phyloP scores from a whole-genome alignment of 2,888 invertebrate species.

The Eristalis tenax region DNA sequence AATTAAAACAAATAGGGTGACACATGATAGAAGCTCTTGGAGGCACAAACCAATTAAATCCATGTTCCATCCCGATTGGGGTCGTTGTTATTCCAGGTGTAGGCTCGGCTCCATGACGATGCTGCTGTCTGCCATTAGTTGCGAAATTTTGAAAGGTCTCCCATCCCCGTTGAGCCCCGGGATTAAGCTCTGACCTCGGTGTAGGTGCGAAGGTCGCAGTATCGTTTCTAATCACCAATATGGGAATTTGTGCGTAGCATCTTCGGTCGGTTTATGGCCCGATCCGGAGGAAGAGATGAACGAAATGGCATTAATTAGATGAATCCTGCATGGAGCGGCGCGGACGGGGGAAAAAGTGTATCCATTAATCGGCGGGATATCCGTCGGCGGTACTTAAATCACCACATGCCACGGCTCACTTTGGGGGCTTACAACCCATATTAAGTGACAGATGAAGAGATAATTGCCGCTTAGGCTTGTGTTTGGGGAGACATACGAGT shows the following conservation, averaged over 20 bases:
- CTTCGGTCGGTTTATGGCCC: not conserved
- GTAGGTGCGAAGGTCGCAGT: not conserved
- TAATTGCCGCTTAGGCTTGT: not conserved
- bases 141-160: not conserved
- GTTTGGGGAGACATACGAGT: not conserved
- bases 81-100: not conserved
- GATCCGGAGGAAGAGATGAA: not conserved
- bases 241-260: not conserved
- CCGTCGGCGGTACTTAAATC: not conserved
- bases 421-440: not conserved
- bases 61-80: not conserved
- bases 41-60: constrained; percentile 18
- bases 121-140: not conserved
- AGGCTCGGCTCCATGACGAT: not conserved
- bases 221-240: constrained; percentile 3
- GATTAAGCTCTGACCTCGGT: constrained; percentile 1
- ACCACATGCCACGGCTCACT: not conserved
- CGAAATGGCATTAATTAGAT: not conserved
- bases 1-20: constrained; percentile 25
- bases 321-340: not conserved
- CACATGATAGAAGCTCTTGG: constrained; percentile 7
- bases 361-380: not conserved
- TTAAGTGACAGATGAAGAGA: not conserved
- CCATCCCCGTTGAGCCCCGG: not conserved
- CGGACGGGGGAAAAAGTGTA: not conserved